Evolutionary conservation across 2,888 invertebrate genomes (phyloP).

Genomic region (Eucera pruinosa): DNA sequence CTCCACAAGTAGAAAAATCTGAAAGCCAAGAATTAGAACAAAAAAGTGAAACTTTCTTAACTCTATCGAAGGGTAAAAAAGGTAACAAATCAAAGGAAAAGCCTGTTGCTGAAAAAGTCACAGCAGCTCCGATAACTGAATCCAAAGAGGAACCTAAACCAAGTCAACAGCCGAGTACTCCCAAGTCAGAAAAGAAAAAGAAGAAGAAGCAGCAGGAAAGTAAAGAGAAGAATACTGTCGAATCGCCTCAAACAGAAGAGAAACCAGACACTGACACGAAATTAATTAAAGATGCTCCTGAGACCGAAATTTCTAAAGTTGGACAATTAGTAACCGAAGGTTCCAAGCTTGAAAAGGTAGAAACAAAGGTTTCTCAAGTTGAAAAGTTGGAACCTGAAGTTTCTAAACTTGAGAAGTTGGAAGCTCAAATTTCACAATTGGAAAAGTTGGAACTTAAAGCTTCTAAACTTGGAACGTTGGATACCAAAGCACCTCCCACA

Average conservation of each 20-base stretch:
- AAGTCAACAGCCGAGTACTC: constrained; percentile 16
- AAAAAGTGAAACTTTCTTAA: constrained; percentile 59
- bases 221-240: constrained; percentile 14
- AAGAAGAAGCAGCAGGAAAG: constrained; percentile 41
- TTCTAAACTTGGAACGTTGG: too few relatives aligned
- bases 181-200: constrained; percentile 30
- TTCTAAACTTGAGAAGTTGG: neutral
- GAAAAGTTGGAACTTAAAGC: too few relatives aligned
- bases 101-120: constrained; percentile 21
- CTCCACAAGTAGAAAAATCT: neutral
- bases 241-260: constrained; percentile 1
- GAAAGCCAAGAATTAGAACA: constrained; percentile 3
- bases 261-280: neutral
- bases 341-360: too few relatives aligned
- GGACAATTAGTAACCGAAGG: neutral
- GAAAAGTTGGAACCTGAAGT: neutral
- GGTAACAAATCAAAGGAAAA: constrained; percentile 44
- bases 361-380: too few relatives aligned
- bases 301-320: neutral
- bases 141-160: constrained; percentile 34
- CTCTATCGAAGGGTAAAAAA: constrained; percentile 35
- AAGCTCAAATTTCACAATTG: neutral
- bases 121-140: constrained; percentile 11
- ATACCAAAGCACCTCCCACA: too few relatives aligned
- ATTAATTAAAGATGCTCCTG: neutral